These are phyloP conservation scores for Alitta virens DNA, from an alignment of 2,888 invertebrate genomes.

Conservation along the genomic window DNA sequence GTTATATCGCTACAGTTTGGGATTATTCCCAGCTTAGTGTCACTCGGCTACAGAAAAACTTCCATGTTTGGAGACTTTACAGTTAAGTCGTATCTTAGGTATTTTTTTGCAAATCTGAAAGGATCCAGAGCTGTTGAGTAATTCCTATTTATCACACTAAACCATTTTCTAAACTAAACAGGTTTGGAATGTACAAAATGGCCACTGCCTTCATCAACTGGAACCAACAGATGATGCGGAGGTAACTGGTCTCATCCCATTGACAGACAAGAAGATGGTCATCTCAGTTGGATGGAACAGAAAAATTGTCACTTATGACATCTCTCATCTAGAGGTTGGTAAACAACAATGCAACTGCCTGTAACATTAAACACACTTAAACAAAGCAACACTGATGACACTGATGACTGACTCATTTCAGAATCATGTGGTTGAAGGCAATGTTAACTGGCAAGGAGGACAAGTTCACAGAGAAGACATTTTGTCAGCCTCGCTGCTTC, in stretches of 20 bases:
- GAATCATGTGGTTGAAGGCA: constrained; percentile 34
- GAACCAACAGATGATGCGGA: constrained; percentile 52
- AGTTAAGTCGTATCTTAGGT: too few species aligned
- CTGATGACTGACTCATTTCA: not conserved
- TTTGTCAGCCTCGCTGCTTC: constrained; percentile 44
- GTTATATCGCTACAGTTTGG: too few species aligned
- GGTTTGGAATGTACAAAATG: constrained; percentile 57
- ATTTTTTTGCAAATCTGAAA: too few species aligned
- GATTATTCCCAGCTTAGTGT: too few species aligned
- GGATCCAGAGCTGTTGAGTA: too few species aligned
- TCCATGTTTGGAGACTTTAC: too few species aligned
- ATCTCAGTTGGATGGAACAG: constrained; percentile 55
- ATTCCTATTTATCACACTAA: too few species aligned
- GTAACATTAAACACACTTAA: not conserved
- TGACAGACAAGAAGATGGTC: constrained; percentile 48
- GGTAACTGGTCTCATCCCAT: constrained; percentile 51
- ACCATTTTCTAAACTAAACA: too few species aligned
- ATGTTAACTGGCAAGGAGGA: constrained; percentile 50
- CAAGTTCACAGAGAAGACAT: constrained; percentile 55
- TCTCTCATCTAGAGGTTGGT: constrained; percentile 53
- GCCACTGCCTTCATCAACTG: constrained; percentile 53
- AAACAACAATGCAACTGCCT: not conserved
- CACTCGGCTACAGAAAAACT: too few species aligned
- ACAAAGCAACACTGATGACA: too few species aligned
- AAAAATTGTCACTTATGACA: constrained; percentile 48